These are phyloP conservation scores for Nasonovia ribisnigri DNA, from an alignment of 2,888 invertebrate genomes.

Conservation along the genomic window DNA sequence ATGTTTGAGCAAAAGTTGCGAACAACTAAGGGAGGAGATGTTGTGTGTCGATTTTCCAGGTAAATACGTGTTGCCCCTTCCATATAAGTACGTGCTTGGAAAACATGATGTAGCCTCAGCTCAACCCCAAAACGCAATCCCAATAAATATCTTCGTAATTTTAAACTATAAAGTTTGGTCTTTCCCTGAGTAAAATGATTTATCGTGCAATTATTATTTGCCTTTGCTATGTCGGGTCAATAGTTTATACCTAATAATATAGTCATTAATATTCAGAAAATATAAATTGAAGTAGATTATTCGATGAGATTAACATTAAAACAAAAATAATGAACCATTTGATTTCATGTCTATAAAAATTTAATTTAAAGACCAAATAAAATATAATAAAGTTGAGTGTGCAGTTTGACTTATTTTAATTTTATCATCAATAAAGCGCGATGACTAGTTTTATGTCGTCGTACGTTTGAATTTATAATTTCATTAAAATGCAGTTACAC, in stretches of 20 bases:
- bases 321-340: background rate
- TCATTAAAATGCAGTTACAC: background rate
- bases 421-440: background rate
- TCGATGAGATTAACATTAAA: background rate
- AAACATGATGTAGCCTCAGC: slow-evolving; percentile 36
- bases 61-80: slow-evolving; percentile 52
- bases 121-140: slow-evolving; percentile 18
- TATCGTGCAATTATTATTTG: slow-evolving; percentile 51
- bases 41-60: slow-evolving; percentile 44
- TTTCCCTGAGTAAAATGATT: slow-evolving; percentile 29
- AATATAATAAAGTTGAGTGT: background rate
- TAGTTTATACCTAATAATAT: background rate
- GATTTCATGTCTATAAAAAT: background rate
- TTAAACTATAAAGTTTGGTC: slow-evolving; percentile 48
- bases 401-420: background rate
- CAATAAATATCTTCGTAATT: slow-evolving; percentile 60
- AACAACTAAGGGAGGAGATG: background rate
- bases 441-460: background rate
- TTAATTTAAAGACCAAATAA: background rate
- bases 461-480: background rate
- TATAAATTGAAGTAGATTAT: background rate
- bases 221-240: background rate
- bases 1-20: slow-evolving; percentile 34
- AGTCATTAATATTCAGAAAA: background rate
- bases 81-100: slow-evolving; percentile 41